Evolutionary conservation across 2,797 vertebrate genomes (phyloP), one percentile per base, ranked within the genome.

Genomic region (Ctenosaura bakeri): DNA sequence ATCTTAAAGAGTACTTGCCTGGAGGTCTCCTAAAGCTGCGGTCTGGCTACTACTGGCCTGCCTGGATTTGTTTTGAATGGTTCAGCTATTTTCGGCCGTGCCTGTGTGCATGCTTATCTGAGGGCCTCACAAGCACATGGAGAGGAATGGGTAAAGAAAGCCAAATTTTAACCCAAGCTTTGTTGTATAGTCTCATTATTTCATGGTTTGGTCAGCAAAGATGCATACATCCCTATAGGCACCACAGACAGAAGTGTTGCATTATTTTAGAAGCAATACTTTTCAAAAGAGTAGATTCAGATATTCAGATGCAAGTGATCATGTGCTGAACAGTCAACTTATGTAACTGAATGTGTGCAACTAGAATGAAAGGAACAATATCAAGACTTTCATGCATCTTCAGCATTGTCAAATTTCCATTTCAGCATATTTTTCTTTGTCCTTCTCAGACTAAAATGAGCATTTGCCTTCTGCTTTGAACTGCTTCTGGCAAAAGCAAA

Each of bases 401-500:
- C 22, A 87, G 14, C 56, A 78, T 32, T 32, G 89, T 13, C 22
- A 85, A 69, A 10, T 87, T 35, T 56, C 59, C 1, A 90, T 12
- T 26, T 84, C 85, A 66, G 38, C 24, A 18, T 35, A 54, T 71
- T 71, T 54, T 38, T 20, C 74, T 46, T 42, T 24, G 42, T 52
- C 42, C 78, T 81, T 22, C 66, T 46, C 42, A 87, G 32, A n/a
- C 42, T 92, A 59, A 2, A 0, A 2, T 1, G 84, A 94, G 18
- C 38, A 64, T 16, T 73, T 29, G n/a, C 71, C 52, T 86, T 87
- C 77, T 18, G 1, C 4, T 0, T 0, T 24, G 46, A 85, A 91
- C 83, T 91, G 1, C 86, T 64, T 78, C 62, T 77, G 29, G 29
- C 74, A 32, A 80, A 79, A 88, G 26, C 85, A 59, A 76, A 62